phyloP scores from a whole-genome alignment of 2,113 vertebrate species.

The Callospermophilus lateralis region DNA sequence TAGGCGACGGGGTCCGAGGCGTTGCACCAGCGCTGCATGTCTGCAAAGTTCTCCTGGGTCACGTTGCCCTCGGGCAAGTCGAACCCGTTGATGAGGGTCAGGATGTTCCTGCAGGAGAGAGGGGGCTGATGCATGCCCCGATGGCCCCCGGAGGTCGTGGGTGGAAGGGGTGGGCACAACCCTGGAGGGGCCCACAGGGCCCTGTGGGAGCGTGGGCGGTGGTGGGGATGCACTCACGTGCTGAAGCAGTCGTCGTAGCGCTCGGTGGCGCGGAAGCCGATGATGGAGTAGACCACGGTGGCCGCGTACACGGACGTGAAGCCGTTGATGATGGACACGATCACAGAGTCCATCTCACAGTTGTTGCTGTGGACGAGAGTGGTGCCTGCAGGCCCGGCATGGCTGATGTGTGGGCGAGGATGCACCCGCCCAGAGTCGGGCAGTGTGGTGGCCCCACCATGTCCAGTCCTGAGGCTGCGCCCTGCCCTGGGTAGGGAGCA shows the following conservation, averaged over 20 bases:
- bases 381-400: neutral
- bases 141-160: rapidly evolving
- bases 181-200: no score
- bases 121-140: rapidly evolving
- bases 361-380: constrained; percentile 91
- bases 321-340: constrained; percentile 96
- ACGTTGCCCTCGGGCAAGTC: constrained; percentile 88
- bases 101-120: constrained; percentile 87
- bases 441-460: neutral
- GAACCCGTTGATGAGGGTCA: constrained; percentile 89
- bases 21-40: constrained; percentile 81
- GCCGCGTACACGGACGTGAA: constrained; percentile 96
- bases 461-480: neutral
- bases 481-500: no score
- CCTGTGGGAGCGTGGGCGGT: no score
- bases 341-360: constrained; percentile 95
- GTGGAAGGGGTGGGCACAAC: neutral
- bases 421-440: neutral
- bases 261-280: constrained; percentile 96
- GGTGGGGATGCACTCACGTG: constrained; percentile 83
- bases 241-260: constrained; percentile 92
- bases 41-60: constrained; percentile 87
- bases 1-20: constrained; percentile 14
- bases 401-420: no score
- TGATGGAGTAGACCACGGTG: constrained; percentile 97